Evolutionary conservation across 2,797 vertebrate species (phyloP).

Genomic region (Diplodus sargus): DNA sequence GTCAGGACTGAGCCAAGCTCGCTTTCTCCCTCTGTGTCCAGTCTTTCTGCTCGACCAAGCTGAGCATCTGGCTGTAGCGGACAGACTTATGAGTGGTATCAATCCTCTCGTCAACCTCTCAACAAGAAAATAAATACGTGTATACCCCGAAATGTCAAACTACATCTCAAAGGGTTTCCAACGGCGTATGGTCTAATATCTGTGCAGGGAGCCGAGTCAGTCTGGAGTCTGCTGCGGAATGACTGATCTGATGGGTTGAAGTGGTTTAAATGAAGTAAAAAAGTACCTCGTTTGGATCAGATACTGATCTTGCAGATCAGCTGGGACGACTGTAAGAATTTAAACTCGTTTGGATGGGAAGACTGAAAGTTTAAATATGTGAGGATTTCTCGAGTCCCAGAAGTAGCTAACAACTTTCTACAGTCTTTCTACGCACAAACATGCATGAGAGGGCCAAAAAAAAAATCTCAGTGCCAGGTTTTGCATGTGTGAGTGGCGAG

Average conservation of each 20-base stretch:
- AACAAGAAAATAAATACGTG: background rate
- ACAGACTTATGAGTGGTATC: background rate
- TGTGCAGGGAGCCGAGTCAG: background rate
- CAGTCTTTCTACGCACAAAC: background rate
- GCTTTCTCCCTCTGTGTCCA: background rate
- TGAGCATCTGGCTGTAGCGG: background rate
- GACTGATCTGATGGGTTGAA: background rate
- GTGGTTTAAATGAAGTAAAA: background rate
- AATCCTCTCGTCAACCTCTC: background rate
- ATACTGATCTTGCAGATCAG: slow-evolving; percentile 13
- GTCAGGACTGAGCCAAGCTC: background rate
- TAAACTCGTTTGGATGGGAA: background rate
- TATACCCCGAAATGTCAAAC: background rate
- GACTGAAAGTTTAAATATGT: background rate
- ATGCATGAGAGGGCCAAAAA: background rate
- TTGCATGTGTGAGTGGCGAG: slow-evolving; percentile 14
- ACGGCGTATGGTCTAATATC: background rate
- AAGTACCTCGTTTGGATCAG: background rate
- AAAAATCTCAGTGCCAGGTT: background rate
- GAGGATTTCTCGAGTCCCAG: background rate
- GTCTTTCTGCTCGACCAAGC: background rate
- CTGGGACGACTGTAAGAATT: background rate
- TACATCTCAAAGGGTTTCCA: background rate
- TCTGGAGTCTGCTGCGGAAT: background rate
- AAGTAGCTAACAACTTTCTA: background rate